These are phyloP conservation scores for Lumbricus terrestris DNA, from an alignment of 2,888 invertebrate genomes.

Conservation along the genomic window DNA sequence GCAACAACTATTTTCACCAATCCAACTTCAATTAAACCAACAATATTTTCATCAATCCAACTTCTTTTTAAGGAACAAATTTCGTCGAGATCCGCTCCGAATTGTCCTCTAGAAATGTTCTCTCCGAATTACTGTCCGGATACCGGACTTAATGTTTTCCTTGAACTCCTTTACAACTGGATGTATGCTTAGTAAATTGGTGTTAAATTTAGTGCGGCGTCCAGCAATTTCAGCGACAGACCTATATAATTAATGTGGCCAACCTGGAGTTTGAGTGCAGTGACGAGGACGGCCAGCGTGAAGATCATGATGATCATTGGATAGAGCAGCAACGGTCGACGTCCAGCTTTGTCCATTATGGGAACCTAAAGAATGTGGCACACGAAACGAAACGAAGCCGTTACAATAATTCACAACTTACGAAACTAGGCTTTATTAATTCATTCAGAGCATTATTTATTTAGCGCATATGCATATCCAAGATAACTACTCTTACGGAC, in stretches of 20 bases:
- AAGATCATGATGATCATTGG: slow-evolving; percentile 79
- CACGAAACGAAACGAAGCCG: neutral
- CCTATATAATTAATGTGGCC: neutral
- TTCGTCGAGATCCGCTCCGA: too few species aligned
- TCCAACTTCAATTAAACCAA: too few species aligned
- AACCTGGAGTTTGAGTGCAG: slow-evolving; percentile 59
- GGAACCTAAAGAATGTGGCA: slow-evolving; percentile 72
- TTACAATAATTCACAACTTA: neutral
- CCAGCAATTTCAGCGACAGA: neutral
- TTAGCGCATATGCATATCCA: neutral
- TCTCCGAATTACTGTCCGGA: too few species aligned
- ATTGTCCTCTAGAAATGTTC: too few species aligned
- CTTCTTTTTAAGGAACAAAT: too few species aligned
- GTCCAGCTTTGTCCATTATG: slow-evolving; percentile 93
- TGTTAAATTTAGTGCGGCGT: neutral
- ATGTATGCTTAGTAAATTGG: neutral
- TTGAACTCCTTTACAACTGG: neutral
- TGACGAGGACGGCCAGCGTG: slow-evolving; percentile 65
- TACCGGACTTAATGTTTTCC: too few species aligned
- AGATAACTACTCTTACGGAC: too few species aligned
- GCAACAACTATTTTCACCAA: too few species aligned
- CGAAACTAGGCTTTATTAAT: neutral
- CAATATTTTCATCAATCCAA: too few species aligned
- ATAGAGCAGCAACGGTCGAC: slow-evolving; percentile 81
- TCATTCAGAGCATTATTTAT: neutral